Evolutionary conservation across 2,113 vertebrate species (phyloP).

Genomic region (Apeltes quadracus): DNA sequence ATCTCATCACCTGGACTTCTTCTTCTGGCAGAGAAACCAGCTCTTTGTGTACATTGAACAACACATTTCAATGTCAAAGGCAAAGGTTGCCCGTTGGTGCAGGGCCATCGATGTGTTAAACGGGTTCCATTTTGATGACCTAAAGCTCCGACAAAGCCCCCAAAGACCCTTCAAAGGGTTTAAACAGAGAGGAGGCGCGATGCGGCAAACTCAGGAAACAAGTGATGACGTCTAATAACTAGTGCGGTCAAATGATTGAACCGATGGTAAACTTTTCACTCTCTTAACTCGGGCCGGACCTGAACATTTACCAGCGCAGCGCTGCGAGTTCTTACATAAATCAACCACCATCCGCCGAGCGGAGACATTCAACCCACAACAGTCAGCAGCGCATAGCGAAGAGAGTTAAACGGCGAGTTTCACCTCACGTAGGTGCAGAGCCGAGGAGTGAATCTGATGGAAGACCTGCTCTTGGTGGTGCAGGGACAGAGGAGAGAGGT

Average conservation of each 20-base stretch:
- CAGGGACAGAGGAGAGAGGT: not conserved
- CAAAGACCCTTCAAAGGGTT: not conserved
- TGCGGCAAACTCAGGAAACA: conserved; percentile 3
- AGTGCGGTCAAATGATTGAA: no score
- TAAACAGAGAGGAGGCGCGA: conserved; percentile 16
- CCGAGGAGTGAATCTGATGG: not conserved
- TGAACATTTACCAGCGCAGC: not conserved
- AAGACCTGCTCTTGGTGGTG: not conserved
- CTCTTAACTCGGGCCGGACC: not conserved
- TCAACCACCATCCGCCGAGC: not conserved
- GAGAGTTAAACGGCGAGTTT: no score
- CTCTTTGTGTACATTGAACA: conserved; percentile 9
- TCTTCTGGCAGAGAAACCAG: conserved; percentile 7
- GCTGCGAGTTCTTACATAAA: not conserved
- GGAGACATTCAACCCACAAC: not conserved
- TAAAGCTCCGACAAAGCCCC: no score
- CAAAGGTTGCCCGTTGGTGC: not conserved
- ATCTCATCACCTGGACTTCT: conserved; percentile 22
- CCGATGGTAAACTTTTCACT: not conserved
- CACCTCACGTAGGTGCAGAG: not conserved
- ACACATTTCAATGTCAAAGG: conserved; percentile 6
- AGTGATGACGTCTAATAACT: not conserved
- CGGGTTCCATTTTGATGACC: no score
- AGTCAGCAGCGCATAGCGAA: not conserved
- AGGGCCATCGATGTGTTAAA: not conserved